These are phyloP conservation scores for Scleropages formosus DNA, from an alignment of 2,797 vertebrate genomes.

Conservation along the genomic window DNA sequence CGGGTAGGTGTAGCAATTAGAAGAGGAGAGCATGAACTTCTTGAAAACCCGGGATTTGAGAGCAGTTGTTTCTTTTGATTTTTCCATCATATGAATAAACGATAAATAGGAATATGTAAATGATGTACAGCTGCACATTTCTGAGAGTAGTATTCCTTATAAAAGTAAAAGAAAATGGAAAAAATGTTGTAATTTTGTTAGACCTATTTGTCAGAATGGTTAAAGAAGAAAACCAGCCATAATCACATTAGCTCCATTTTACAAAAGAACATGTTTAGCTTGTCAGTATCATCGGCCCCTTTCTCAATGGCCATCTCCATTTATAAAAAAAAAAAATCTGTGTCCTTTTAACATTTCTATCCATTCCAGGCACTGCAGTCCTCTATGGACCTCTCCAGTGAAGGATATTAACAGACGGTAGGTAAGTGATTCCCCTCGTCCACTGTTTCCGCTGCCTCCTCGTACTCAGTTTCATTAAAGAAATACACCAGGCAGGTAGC, in stretches of 20 bases:
- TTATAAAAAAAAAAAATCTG: slow-evolving; percentile 47
- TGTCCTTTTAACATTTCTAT: slow-evolving; percentile 37
- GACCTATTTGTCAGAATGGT: neutral
- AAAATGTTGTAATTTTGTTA: neutral
- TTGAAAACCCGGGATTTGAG: too few relatives aligned
- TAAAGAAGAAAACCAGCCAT: neutral
- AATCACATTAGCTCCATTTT: neutral
- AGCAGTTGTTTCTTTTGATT: too few relatives aligned
- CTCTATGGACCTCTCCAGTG: slow-evolving; percentile 36
- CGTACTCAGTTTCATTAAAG: slow-evolving; percentile 14
- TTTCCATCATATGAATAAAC: too few relatives aligned
- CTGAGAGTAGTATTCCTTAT: too few relatives aligned
- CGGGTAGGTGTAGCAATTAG: too few relatives aligned
- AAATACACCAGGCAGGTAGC: slow-evolving; percentile 6
- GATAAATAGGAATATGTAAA: too few relatives aligned
- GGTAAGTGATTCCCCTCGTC: slow-evolving; percentile 3
- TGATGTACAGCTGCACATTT: too few relatives aligned
- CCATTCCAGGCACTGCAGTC: slow-evolving; percentile 24
- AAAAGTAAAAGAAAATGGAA: neutral
- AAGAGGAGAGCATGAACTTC: too few relatives aligned
- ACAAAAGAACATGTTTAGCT: slow-evolving; percentile 24
- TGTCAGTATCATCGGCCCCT: neutral
- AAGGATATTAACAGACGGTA: slow-evolving; percentile 40
- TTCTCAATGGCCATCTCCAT: slow-evolving; percentile 35
- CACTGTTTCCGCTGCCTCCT: neutral